Conservation (phyloP, 1,140 invertebrate species). For the Harlomillsia oculata region DNA sequence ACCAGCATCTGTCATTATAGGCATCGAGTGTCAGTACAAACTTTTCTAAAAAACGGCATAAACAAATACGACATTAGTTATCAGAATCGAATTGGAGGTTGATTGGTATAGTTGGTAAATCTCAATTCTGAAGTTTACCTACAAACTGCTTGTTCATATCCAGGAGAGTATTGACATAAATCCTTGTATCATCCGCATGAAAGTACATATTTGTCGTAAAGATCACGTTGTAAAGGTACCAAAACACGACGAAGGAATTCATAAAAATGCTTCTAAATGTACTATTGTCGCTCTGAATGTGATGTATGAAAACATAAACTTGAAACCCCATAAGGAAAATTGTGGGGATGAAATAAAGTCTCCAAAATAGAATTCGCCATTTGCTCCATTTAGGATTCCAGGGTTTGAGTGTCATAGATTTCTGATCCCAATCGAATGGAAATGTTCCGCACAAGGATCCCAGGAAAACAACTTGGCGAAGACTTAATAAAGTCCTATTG, state of each 20-base stretch:
- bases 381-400: not conserved
- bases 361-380: not conserved
- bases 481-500: not conserved
- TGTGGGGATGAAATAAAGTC: not conserved
- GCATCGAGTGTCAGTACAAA: no score
- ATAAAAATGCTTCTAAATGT: conserved; percentile 7
- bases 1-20: no score
- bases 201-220: conserved; percentile 10
- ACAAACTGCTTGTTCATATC: conserved; percentile 2
- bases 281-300: not conserved
- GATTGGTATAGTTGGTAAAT: no score
- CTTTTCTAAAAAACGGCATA: no score
- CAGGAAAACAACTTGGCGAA: not conserved
- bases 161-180: conserved; percentile 13
- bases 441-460: not conserved
- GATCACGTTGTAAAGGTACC: conserved; percentile 5
- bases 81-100: no score
- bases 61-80: no score
- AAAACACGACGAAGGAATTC: conserved; percentile 5
- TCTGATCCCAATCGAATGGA: conserved; percentile 7
- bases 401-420: not conserved
- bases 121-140: no score
- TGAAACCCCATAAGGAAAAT: not conserved
- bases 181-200: conserved; percentile 3
- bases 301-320: conserved; percentile 3